Conservation (phyloP, 2,888 invertebrate species). For the Belgica antarctica region DNA sequence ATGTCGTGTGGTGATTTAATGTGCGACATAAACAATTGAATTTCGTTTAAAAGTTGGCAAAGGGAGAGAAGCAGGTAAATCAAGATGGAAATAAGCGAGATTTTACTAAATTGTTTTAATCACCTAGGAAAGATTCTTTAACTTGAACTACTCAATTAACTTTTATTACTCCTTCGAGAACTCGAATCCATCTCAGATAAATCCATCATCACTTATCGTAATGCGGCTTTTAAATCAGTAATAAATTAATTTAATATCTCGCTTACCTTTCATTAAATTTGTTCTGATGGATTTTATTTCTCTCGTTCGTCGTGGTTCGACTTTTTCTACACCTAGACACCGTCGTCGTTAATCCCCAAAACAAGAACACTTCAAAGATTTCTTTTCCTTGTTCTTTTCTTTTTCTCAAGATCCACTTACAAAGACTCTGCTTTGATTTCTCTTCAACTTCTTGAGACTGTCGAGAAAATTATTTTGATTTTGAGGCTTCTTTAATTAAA, state of each 20-base stretch:
- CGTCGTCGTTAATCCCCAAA: slow-evolving; percentile 26
- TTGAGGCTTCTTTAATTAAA: neutral
- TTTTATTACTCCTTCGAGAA: neutral
- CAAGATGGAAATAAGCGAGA: too few relatives aligned
- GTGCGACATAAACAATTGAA: slow-evolving; percentile 28
- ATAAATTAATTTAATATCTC: slow-evolving; percentile 36
- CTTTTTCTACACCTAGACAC: neutral
- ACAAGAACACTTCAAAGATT: slow-evolving; percentile 21
- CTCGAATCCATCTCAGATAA: neutral
- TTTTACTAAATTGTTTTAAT: too few relatives aligned
- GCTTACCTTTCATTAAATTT: slow-evolving; percentile 41
- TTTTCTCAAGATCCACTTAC: neutral
- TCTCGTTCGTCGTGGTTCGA: neutral
- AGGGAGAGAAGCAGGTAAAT: too few relatives aligned
- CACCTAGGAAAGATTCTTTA: too few relatives aligned
- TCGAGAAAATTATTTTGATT: neutral
- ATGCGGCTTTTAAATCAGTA: slow-evolving; percentile 29
- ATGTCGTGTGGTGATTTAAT: slow-evolving; percentile 29
- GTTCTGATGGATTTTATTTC: slow-evolving; percentile 30
- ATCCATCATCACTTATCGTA: neutral
- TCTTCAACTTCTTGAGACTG: neutral
- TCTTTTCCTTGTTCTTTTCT: neutral
- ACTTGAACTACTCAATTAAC: too few relatives aligned
- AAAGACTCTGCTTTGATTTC: neutral
- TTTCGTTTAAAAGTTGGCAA: too few relatives aligned